Base-by-base conservation (phyloP, 1,140 invertebrate genomes). In the Patella vulgata region DNA sequence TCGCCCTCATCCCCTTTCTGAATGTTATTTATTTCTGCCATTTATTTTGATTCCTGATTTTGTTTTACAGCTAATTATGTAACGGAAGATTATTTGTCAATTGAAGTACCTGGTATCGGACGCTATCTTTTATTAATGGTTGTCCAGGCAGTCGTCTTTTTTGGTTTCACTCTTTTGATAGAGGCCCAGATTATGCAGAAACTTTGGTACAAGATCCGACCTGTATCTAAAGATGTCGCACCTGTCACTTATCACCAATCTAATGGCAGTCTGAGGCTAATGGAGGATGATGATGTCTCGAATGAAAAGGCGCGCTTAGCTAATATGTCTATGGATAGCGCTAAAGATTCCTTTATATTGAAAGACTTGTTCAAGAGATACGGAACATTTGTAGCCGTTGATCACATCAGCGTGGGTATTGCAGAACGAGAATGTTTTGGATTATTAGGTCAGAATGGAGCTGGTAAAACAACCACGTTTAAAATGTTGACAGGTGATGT, bases 341-440 rank as follows among this genome's bases (percentile, higher is more conserved):
- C 33, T 8, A 36, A 36, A 31, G 58, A 66, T 21, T 46, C 48
- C 27, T 30, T 68, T 11, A 19, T 63, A 2, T 36, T 63, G 9
- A 36, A 58, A 17, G 47, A 72, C 53, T 54, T 86, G 27, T 75
- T 74, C 4, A 93, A 93, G 79, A 88, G 87, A 71, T 78, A 75
- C 40, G 78, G 88, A 0, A 86, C 87, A 3, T 84, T 91, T 51
- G 77, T 88, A 21, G 92, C 92, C 1, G 92, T 94, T 0, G 87
- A 91, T 68, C 88, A 90, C 70, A 78, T 94, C 0, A 90, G 87
- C 66, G 87, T 94, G 89, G 90, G 60, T 23, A 62, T 90, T 1
- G 85, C 86, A 19, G 66, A 75, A 28, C 84, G 85, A 6, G 90
- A 96, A 85, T 95, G 93, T 76, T 96, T 96, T 80, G 94, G 94